phyloP scores from a whole-genome alignment of 2,888 invertebrate genomes.

The Norana najaformis region DNA sequence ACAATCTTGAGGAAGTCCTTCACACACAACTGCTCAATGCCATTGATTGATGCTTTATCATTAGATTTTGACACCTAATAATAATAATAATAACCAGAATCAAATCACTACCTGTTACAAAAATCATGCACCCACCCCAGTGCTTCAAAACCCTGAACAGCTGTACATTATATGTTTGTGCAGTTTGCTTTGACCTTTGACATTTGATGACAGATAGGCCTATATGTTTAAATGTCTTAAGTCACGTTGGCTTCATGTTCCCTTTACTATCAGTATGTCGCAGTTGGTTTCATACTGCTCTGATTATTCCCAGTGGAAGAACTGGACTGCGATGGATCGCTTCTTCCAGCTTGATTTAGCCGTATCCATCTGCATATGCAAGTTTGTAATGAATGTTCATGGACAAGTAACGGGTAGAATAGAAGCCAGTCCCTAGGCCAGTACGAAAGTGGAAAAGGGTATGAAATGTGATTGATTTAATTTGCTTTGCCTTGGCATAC shows the following conservation, averaged over 20 bases:
- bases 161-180: background rate
- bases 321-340: background rate
- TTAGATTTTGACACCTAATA: background rate
- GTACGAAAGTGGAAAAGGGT: background rate
- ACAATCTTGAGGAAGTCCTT: no score
- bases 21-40: no score
- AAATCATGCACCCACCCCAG: no score
- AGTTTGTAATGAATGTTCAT: background rate
- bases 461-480: background rate
- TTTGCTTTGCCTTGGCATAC: background rate
- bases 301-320: background rate
- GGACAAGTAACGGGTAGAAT: background rate
- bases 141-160: background rate
- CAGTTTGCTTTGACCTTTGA: background rate
- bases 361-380: no score
- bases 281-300: background rate
- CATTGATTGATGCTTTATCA: background rate
- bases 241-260: background rate
- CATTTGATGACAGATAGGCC: no score
- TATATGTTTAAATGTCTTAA: background rate
- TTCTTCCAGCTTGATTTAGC: background rate
- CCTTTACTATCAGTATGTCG: background rate
- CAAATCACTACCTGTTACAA: background rate
- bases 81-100: background rate
- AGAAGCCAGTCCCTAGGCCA: constrained; percentile 13